Percentiles rank a stretch among this genome's conserved stretches.
Conservation (phyloP, 2,888 invertebrate genomes). For the Andricus quercusramuli region DNA sequence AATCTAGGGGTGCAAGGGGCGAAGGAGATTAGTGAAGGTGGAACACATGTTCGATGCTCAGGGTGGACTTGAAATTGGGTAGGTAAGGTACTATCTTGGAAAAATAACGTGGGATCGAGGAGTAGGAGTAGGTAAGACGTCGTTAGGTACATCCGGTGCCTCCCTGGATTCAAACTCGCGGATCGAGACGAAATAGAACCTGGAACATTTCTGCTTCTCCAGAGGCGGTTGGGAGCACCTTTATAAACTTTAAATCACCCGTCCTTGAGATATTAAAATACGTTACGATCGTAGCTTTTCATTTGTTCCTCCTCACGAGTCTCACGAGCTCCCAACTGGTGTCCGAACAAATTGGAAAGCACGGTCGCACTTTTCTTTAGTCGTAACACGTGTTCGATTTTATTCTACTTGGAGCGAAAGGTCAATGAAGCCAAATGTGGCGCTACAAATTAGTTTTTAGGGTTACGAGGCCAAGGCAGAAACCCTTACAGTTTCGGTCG, state of each 20-base stretch:
- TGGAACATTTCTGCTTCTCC: conserved; percentile 53
- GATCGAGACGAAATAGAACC: conserved; percentile 48
- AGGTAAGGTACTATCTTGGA: conserved; percentile 65
- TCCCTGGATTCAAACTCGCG: conserved; percentile 59
- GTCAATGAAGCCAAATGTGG: not conserved
- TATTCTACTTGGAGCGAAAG: not conserved
- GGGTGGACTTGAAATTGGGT: conserved; percentile 58
- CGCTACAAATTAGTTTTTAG: not conserved
- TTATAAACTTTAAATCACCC: conserved; percentile 68
- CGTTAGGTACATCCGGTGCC: conserved; percentile 76
- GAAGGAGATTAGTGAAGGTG: conserved; percentile 74
- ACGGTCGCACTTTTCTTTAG: conserved; percentile 4
- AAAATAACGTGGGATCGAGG: conserved; percentile 73
- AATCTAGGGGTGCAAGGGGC: conserved; percentile 54
- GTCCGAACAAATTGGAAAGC: conserved; percentile 73
- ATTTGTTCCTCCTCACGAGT: conserved; percentile 57
- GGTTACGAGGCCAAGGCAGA: no score
- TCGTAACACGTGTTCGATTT: not conserved
- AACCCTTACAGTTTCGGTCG: no score
- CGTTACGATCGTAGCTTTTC: conserved; percentile 59
- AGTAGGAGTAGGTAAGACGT: conserved; percentile 76
- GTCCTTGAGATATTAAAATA: conserved; percentile 70
- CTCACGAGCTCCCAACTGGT: conserved; percentile 67
- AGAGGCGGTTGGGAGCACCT: conserved; percentile 54
- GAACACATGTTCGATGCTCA: conserved; percentile 76